Base-by-base conservation (phyloP, 2,113 vertebrate species). In the Stegostoma tigrinum region DNA sequence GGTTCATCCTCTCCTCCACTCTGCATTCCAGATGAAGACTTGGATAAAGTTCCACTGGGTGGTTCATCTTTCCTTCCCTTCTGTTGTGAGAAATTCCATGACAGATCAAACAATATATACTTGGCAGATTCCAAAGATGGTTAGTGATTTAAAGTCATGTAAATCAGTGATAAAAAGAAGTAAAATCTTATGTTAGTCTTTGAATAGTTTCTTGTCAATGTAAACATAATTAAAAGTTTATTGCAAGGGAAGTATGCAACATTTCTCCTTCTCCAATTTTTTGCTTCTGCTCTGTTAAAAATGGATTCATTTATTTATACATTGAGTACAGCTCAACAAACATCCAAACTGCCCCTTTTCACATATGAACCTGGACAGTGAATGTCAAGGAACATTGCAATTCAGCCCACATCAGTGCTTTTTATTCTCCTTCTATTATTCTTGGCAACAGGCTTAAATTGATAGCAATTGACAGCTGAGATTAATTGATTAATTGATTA, bases 1-100 rank as follows among this genome's bases (percentile, higher is more conserved):
- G 98, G 97, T 96, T 99, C 99, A 96, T 99, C 99, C 97, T 99
- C 99, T 96, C 98, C 99, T 97, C 99, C 99, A 0, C 98, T 98
- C 97, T 98, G 98, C 97, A 98, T 98, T 96, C 98, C 98, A 0
- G 97, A 97, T 8, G 97, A 94, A 5, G 97, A 96, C 96, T 98
- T 98, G 97, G 85, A 96, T 96, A 30, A 95, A 96, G 96, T 86
- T 67, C 94, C 75, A 45, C 75, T 95, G 27, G 95, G 68, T 1
- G 96, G 97, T 2, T 96, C 96, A 0, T 97, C 98, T 94, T 98
- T 99, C 97, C 98, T 98, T 97, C 97, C 97, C 97, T 98, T 98
- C 97, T 98, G 97, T 70, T 52, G 45, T 30, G 27, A 95, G 94
- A 70, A 95, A 95, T 67, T 93, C 30, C 34, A 93, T 23, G 0